Conservation (phyloP, 2,888 invertebrate species). For the Polydrusus tereticollis region DNA sequence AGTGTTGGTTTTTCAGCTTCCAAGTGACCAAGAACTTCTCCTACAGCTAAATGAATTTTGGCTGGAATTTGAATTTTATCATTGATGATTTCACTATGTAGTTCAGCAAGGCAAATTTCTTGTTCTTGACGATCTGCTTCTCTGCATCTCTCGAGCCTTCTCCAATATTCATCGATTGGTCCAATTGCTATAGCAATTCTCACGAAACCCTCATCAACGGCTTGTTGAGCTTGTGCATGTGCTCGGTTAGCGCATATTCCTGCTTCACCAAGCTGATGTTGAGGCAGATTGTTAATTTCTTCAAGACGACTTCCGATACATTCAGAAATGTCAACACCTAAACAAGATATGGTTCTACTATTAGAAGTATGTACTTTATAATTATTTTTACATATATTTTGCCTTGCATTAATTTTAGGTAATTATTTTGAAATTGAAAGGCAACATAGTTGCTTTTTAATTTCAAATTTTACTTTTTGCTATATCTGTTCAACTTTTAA, state of each 20-base stretch:
- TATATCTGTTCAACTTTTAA: too few species aligned
- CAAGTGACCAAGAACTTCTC: neutral
- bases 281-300: neutral
- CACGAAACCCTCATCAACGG: neutral
- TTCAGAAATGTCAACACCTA: neutral
- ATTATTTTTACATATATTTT: neutral
- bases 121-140: neutral
- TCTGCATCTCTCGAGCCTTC: neutral
- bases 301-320: neutral
- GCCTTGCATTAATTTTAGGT: too few species aligned
- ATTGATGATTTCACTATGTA: neutral
- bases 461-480: too few species aligned
- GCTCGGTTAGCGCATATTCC: neutral
- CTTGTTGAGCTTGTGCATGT: neutral
- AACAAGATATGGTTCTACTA: neutral
- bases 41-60: neutral
- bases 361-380: neutral
- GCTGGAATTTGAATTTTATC: neutral
- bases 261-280: neutral
- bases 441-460: too few species aligned
- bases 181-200: neutral
- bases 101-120: neutral
- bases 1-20: neutral
- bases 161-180: neutral
- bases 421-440: too few species aligned